These are phyloP conservation scores for Nesidiocoris tenuis DNA, from an alignment of 2,888 invertebrate species.

Conservation along the genomic window DNA sequence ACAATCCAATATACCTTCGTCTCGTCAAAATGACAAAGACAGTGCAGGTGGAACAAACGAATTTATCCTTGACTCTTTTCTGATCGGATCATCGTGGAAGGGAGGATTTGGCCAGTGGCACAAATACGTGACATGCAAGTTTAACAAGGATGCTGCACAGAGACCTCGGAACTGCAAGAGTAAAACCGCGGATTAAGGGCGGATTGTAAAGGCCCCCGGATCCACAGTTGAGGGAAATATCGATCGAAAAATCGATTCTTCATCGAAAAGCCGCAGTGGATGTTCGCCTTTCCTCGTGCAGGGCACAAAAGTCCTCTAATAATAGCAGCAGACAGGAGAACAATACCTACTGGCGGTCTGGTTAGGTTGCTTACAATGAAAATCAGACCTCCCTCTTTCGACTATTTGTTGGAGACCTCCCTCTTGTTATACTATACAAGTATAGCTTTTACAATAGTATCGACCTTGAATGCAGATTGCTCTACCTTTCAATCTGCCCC, in stretches of 20 bases:
- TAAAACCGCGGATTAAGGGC: neutral
- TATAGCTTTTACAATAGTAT: no score
- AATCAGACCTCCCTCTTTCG: no score
- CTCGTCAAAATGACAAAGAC: neutral
- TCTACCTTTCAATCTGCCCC: no score
- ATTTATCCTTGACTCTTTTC: neutral
- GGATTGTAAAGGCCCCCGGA: slow-evolving; percentile 10
- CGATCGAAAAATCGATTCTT: neutral
- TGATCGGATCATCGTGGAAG: neutral
- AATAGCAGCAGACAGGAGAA: neutral
- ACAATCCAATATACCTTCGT: neutral
- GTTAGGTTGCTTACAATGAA: neutral
- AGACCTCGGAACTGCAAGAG: neutral
- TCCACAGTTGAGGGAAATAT: no score
- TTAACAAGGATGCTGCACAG: neutral
- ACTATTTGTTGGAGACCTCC: no score
- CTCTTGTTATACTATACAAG: no score
- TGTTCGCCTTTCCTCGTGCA: neutral
- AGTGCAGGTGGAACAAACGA: neutral
- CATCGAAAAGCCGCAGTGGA: neutral
- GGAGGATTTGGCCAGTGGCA: neutral
- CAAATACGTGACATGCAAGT: neutral
- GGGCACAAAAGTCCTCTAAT: neutral
- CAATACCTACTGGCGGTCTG: neutral
- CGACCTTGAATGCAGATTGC: no score